Evolutionary conservation across 2,113 vertebrate genomes (phyloP).

Genomic region (Ivindomyrus marchei): DNA sequence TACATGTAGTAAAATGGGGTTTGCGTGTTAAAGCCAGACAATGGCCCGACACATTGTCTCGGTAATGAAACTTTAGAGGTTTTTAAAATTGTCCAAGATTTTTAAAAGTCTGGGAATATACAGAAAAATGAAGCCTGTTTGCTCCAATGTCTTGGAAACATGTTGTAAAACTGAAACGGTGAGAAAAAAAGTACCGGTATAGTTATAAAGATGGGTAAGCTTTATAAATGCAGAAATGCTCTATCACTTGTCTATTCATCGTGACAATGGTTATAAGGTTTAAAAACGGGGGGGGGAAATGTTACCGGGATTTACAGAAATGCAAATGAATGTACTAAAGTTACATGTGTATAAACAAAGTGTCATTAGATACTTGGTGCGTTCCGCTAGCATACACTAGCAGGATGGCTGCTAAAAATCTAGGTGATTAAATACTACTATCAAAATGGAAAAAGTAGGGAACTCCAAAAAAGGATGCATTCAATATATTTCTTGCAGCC

Average conservation of each 20-base stretch:
- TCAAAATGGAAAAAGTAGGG: background rate
- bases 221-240: background rate
- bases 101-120: background rate
- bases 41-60: background rate
- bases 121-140: background rate
- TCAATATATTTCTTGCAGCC: background rate
- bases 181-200: background rate
- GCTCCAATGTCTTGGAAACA: background rate
- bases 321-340: background rate
- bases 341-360: background rate
- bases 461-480: background rate
- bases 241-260: background rate
- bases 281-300: background rate
- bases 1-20: background rate
- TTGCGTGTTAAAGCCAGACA: background rate
- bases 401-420: background rate
- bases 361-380: background rate
- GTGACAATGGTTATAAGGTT: background rate
- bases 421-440: background rate
- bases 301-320: background rate
- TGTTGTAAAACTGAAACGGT: background rate
- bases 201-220: background rate
- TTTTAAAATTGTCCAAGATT: background rate
- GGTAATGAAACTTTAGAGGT: background rate
- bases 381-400: background rate